A percentile compares a stretch with the other conserved stretches of the same genome.
Evolutionary conservation across 1,140 invertebrate genomes (phyloP).

Genomic region (Drosophila orena): DNA sequence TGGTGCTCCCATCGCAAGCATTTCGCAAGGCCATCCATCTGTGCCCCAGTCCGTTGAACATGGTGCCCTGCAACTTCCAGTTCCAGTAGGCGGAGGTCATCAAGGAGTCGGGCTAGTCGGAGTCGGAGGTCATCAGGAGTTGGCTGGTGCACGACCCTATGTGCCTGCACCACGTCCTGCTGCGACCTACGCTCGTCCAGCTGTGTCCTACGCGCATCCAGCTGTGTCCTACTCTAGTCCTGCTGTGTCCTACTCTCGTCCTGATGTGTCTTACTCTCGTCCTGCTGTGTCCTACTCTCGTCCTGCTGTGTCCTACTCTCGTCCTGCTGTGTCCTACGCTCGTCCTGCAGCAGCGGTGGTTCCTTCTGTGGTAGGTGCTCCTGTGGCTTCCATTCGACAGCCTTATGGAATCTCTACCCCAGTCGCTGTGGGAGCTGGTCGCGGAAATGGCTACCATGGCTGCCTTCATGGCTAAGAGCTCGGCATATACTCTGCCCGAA

Average conservation of each 20-base stretch:
- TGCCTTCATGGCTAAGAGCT: conserved; percentile 4
- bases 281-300: neutral
- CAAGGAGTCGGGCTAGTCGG: neutral
- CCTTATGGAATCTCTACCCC: conserved; percentile 11
- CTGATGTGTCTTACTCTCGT: neutral
- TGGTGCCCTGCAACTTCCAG: neutral
- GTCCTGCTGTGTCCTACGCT: neutral
- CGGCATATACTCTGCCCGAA: neutral
- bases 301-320: neutral
- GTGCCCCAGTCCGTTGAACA: conserved; percentile 1
- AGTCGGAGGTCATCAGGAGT: neutral
- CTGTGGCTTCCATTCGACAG: conserved; percentile 15
- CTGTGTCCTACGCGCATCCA: neutral
- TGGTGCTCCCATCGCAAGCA: conserved; percentile 2
- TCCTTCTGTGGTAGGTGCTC: conserved; percentile 1
- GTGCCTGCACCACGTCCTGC: neutral
- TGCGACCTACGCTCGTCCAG: neutral
- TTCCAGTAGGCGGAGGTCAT: neutral
- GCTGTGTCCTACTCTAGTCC: neutral
- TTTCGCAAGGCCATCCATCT: conserved; percentile 1
- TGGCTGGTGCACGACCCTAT: neutral
- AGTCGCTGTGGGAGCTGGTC: neutral
- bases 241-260: neutral
- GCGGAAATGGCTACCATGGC: conserved; percentile 4
- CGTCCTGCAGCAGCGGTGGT: conserved; percentile 12